Evolutionary conservation across 1,140 invertebrate species (phyloP), one percentile per base, ranked within the genome.

Genomic region (Caerostris extrusa): DNA sequence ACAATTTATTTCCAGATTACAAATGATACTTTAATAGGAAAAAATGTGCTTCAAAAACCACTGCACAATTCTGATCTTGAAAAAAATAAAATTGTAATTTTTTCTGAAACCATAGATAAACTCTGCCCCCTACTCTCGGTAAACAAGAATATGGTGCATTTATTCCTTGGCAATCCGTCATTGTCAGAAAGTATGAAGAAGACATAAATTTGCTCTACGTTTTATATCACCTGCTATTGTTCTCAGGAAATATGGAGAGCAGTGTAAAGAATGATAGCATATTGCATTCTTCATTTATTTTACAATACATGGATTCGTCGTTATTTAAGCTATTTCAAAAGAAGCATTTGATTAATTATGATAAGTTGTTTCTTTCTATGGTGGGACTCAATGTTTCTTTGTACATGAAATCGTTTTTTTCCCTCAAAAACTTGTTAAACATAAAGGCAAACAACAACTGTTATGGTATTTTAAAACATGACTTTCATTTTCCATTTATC

Each of bases 131-230:
- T 64, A 64, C 61, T 64, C 17, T 17, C 61, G 61, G 61, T 14
- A 64, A 64, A 17, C 12, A 64, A 64, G 61, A 17, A 10, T 64
- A 17, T 77, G n/a, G 14, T 17, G 55, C 7, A n/a, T 56, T 57
- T 83, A n/a, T 83, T 57, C 55, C 82, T 17, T 83, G 55, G n/a
- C 55, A 17, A 83, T 83, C 82, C 53, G 53, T 83, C 82, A 83
- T 57, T 58, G 82, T 83, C 82, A 83, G n/a, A 19, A 5, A 19
- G 17, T 17, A 56, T 83, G 82, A 56, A 81, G 71, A 67, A 77
- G 71, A 77, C 71, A 83, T 83, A 83, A 83, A 83, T 83, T 83
- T 19, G 17, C 56, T 55, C 14, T 34, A 56, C 56, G 56, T 83
- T 83, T 83, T 58, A 83, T 56, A 83, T 7, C 82, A 83, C 55